Conservation (phyloP, 2,888 invertebrate species). For the Odontothrips loti region DNA sequence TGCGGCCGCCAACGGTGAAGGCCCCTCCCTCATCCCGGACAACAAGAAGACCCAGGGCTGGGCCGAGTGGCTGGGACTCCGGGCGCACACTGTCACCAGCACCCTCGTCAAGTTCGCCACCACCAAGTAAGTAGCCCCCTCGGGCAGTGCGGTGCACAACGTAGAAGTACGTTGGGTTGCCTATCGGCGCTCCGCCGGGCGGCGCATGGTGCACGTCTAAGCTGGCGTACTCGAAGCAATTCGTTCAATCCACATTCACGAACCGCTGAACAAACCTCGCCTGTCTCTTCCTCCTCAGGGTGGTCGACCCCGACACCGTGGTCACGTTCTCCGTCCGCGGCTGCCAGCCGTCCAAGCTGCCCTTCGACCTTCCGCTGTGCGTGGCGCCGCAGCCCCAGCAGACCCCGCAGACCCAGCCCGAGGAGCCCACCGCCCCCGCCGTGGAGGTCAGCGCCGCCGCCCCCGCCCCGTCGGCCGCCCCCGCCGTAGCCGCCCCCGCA, state of each 20-base stretch:
- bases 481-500: background rate
- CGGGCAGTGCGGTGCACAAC: too few relatives aligned
- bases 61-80: constrained; percentile 46
- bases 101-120: constrained; percentile 42
- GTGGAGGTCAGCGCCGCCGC: constrained; percentile 43
- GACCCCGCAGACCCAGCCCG: constrained; percentile 51
- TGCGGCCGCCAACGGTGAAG: background rate
- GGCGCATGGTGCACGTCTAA: background rate
- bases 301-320: constrained; percentile 44
- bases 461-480: constrained; percentile 38
- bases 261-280: too few relatives aligned
- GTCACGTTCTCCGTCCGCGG: constrained; percentile 48
- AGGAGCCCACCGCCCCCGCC: constrained; percentile 49
- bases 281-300: constrained; percentile 34
- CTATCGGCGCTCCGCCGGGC: too few relatives aligned
- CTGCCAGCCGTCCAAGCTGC: constrained; percentile 46
- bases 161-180: too few relatives aligned
- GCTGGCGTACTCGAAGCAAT: background rate
- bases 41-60: constrained; percentile 37
- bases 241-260: background rate
- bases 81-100: constrained; percentile 45
- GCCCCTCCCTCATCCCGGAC: constrained; percentile 12
- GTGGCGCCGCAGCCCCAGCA: constrained; percentile 39
- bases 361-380: constrained; percentile 44
- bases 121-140: constrained; percentile 33